Base-by-base conservation (phyloP, 2,797 vertebrate genomes). In the Spinibarbus caldwelli region DNA sequence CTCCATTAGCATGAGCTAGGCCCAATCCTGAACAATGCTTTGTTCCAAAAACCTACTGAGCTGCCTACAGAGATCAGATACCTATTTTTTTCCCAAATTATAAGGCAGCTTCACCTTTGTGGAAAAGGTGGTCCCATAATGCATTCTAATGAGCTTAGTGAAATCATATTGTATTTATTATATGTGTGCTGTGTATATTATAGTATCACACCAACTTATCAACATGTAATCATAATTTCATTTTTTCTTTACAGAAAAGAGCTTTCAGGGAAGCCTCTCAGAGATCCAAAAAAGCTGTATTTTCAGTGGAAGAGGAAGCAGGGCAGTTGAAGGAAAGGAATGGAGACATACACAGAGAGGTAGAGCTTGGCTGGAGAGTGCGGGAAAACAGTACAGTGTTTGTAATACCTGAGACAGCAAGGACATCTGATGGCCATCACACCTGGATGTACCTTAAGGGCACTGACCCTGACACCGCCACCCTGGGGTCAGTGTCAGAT, bases 361-460 rank as follows among this genome's bases (percentile, higher is more conserved):
- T 86, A 3, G 80, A 90, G n/a, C 88, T 88, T 34, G 81, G 2
- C 34, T 93, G 90, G 87, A 88, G 80, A 0, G 89, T 92, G 26
- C 89, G 92, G 75, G 92, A 94, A 86, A 95, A 94, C 0, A 90
- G 91, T 36, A 96, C 94, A 0, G 94, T 95, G 71, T 95, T 95
- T 79, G 94, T 95, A 72, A 92, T 95, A 85, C 95, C 94, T 0
- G 89, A 91, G 26, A 88, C 90, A 9, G 89, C 92, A 31, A 84
- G 8, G 62, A 90, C 89, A 4, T 43, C 89, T n/a, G 90, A 92
- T 0, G 76, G 84, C 34, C 89, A 88, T 36, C 90, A 90, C 83
- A 93, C 93, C 77, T 95, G 94, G 95, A 93, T 95, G 88, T 95
- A 94, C 83, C 91, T 95, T 36, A 95, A 95, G 82, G 93, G 95